phyloP scores from a whole-genome alignment of 2,113 vertebrate genomes.

The Petaurus breviceps region DNA sequence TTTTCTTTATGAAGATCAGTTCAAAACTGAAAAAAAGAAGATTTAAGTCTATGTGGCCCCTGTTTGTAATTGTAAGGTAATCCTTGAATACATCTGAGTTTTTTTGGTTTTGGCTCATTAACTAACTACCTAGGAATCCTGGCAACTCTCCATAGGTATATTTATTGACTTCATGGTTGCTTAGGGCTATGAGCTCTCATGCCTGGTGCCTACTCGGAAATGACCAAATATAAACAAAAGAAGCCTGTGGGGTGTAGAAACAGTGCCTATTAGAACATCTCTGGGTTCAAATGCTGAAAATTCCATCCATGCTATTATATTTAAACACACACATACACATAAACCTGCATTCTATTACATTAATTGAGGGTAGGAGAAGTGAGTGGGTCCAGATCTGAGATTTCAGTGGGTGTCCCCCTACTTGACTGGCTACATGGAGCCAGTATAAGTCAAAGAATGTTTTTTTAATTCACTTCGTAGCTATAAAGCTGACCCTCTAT shows the following conservation, averaged over 20 bases:
- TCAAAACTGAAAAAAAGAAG: neutral
- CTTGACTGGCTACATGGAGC: neutral
- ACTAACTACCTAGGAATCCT: neutral
- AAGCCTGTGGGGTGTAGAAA: neutral
- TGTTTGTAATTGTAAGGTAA: neutral
- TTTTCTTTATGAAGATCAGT: neutral
- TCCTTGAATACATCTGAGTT: neutral
- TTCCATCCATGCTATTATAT: neutral
- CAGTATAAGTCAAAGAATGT: neutral
- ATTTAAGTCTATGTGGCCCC: neutral
- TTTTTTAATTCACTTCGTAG: neutral
- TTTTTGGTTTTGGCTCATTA: neutral
- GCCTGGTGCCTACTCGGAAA: neutral
- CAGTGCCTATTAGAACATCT: neutral
- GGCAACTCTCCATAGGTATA: neutral
- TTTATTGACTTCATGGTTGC: neutral
- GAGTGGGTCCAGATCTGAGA: neutral
- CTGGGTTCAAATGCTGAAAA: neutral
- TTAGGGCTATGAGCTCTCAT: neutral
- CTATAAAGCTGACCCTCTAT: neutral
- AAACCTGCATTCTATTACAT: neutral
- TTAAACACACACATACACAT: neutral
- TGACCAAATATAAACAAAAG: neutral
- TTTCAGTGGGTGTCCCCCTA: neutral
- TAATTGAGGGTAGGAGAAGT: neutral